Percentiles rank a stretch among this genome's conserved stretches.
Evolutionary conservation across 2,797 vertebrate species (phyloP).

Genomic region (Lacerta agilis): DNA sequence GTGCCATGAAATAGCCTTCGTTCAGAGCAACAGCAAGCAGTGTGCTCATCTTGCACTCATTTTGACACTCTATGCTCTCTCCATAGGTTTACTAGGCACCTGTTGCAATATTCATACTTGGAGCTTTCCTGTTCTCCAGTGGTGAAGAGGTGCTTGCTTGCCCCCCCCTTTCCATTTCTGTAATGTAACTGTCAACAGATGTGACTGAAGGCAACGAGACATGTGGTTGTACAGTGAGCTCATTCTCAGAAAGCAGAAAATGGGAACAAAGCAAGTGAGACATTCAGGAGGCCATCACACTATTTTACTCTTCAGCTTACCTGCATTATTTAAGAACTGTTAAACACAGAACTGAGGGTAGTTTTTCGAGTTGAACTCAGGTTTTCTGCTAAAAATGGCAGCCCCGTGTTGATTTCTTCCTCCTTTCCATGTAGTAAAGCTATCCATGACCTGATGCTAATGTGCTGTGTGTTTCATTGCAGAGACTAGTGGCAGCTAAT

Average conservation of each 20-base stretch:
- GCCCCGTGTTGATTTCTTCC: background rate
- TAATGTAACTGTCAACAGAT: conserved; percentile 56
- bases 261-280: background rate
- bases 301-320: background rate
- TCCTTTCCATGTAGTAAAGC: background rate
- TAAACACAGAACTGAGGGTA: background rate
- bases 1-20: conserved; percentile 60
- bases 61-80: conserved; percentile 56
- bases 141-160: conserved; percentile 25
- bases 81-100: conserved; percentile 55
- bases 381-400: background rate
- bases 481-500: background rate
- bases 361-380: background rate
- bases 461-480: background rate
- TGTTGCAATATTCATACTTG: conserved; percentile 62
- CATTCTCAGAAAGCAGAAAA: background rate
- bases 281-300: background rate
- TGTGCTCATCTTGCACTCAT: conserved; percentile 48
- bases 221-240: conserved; percentile 28
- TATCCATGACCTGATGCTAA: background rate
- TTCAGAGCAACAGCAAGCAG: conserved; percentile 57
- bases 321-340: background rate
- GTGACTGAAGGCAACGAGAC: conserved; percentile 59
- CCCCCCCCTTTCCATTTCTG: conserved; percentile 42
- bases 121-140: conserved; percentile 38